phyloP scores from a whole-genome alignment of 2,797 vertebrate species.

The Psittacula echo region DNA sequence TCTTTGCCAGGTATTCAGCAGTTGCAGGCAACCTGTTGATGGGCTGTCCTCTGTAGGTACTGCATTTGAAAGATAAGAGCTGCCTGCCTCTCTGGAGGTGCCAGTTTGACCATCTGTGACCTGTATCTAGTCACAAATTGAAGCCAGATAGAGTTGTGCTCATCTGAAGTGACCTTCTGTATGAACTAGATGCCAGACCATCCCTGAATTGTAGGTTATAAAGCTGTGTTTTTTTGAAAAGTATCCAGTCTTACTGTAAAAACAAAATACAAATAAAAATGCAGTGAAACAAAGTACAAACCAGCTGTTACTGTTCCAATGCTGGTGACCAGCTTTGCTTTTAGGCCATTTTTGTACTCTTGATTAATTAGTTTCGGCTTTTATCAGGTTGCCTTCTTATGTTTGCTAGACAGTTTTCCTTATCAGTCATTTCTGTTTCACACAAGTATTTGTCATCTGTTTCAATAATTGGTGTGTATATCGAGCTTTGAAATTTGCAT shows the following conservation, averaged over 20 bases:
- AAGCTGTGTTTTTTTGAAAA: not conserved
- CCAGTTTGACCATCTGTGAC: not conserved
- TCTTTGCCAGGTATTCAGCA: not conserved
- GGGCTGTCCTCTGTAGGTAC: not conserved
- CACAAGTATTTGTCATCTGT: not conserved
- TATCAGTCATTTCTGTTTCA: not conserved
- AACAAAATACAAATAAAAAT: not conserved
- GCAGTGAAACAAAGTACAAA: not conserved
- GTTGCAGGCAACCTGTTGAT: not conserved
- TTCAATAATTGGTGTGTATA: not conserved
- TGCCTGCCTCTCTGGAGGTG: fast-evolving
- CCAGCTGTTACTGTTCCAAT: not conserved
- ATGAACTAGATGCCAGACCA: not conserved
- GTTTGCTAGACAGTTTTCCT: not conserved
- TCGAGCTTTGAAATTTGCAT: not conserved
- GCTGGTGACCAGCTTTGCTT: not conserved
- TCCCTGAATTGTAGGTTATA: not conserved
- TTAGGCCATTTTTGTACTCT: not conserved
- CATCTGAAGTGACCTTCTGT: slow-evolving; percentile 4
- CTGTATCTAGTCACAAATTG: not conserved
- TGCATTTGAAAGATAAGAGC: not conserved
- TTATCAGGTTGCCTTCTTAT: not conserved
- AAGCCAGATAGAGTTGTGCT: slow-evolving; percentile 1
- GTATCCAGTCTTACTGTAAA: not conserved
- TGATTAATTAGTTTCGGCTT: not conserved